Conservation (phyloP, 2,888 invertebrate genomes). For the Chaetoderma sp. region DNA sequence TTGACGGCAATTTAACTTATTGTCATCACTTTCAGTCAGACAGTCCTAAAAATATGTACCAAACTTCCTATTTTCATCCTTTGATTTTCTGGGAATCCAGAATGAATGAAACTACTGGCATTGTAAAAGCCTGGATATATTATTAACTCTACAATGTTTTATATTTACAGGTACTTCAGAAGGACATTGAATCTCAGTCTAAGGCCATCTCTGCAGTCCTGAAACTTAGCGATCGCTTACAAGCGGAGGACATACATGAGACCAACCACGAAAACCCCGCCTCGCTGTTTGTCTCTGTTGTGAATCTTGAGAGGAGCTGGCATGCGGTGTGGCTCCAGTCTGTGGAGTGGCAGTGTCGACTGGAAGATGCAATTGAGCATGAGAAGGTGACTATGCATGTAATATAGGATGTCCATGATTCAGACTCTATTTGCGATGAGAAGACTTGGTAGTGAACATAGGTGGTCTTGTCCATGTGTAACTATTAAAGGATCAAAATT, state of each 20-base stretch:
- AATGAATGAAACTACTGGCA: too few relatives aligned
- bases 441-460: neutral
- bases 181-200: conserved; percentile 87
- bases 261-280: conserved; percentile 31
- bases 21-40: too few relatives aligned
- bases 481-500: too few relatives aligned
- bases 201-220: conserved; percentile 67
- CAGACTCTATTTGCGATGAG: too few relatives aligned
- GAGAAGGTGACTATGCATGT: conserved; percentile 44
- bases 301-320: conserved; percentile 87
- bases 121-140: too few relatives aligned
- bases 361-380: conserved; percentile 75
- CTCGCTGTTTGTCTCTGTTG: conserved; percentile 73
- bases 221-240: conserved; percentile 67
- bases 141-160: neutral
- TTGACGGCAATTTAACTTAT: too few relatives aligned
- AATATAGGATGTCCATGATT: too few relatives aligned
- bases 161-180: conserved; percentile 83
- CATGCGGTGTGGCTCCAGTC: conserved; percentile 89
- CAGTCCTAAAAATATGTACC: too few relatives aligned
- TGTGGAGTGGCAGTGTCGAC: conserved; percentile 91
- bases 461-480: neutral
- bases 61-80: too few relatives aligned
- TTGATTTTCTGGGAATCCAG: too few relatives aligned
- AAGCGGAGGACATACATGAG: conserved; percentile 39